Base-by-base conservation (phyloP, 2,113 vertebrate genomes). In the Mobula hypostoma region DNA sequence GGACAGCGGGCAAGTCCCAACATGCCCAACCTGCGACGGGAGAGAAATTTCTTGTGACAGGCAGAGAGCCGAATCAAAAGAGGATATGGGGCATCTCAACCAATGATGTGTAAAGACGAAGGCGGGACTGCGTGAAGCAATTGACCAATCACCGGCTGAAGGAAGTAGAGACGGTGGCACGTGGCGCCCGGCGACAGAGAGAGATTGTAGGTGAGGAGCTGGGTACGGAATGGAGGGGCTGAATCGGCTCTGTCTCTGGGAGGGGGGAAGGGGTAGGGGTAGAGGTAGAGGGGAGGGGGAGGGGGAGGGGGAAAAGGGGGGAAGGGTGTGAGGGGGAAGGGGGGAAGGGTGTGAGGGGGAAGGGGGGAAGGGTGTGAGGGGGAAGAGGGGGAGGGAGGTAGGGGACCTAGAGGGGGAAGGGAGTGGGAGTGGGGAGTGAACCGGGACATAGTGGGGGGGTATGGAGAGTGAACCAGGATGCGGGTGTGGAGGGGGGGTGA, bases 381-480 rank as follows among this genome's bases (percentile, higher is more conserved):
- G 29, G 9, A 15, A 17, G 11, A 0, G 36, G n/a, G 21, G 0
- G 70, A 2, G 27, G 1, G 1, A 68, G 1, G 12, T 58, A 0
- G 17, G 48, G 21, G 48, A 0, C 2, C 66, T 0, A 11, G 21
- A 12, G 58, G n/a, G 92, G 72, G 0, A 7, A 7, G 56, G 24
- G 1, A 21, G 0, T 11, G 61, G 58, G 94, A 70, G 87, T n/a
- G 0, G 5, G 24, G 12, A 77, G 6, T 27, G 0, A 0, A 4
- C 17, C 17, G 5, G 0, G 4, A 0, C 2, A 11, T 1, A 24
- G 12, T 68, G 94, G 82, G 17, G 94, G 94, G 2, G 17, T 63
- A 8, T 40, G 32, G 56, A 83, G 93, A 58, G 94, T 1, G 94
- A 63, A 29, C 68, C 94, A 94, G 94, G 94, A 90, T 82, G 48